Base-by-base conservation (phyloP, 2,113 vertebrate species). In the Miniopterus natalensis region DNA sequence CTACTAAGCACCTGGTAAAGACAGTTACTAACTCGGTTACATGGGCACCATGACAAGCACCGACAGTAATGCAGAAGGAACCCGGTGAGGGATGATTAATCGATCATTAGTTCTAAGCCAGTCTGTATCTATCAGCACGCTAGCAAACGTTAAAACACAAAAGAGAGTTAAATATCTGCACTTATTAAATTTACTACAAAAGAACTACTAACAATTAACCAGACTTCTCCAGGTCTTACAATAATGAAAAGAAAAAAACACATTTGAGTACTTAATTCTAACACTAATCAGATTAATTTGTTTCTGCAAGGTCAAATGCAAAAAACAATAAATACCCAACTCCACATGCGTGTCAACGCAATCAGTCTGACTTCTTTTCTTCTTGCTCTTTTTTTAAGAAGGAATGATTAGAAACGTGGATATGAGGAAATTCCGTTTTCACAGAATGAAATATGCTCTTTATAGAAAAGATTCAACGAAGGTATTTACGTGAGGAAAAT, bases 231-330 rank as follows among this genome's bases (percentile, higher is more conserved):
- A 88, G 51, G 42, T 92, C 47, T 92, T 88, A 73, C 3, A 94
- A 79, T 40, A 77, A 63, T 61, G 74, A 23, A 75, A 75, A 88
- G 13, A 36, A 71, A 90, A 80, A 80, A 2, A 2, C n/a, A 88
- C 27, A 77, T 27, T 78, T 61, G 25, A 66, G 88, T 75, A 87
- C 40, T 89, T 90, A 87, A 92, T 95, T 78, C 21, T 93, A 92
- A 88, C 23, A 63, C 8, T 80, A 88, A 90, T 57, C 49, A 93
- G 66, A 68, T 73, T 95, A 79, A n/a, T 86, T 57, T 95, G 25
- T 86, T 93, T 88, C 75, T 93, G n/a, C 40, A 94, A 95, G 66
- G 21, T 66, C 53, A 89, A 90, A 75, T 14, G 29, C 7, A 91
- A 87, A 89, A 79, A 78, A 78, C 36, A 91, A 42, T 27, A 59